Evolutionary conservation across 2,113 vertebrate genomes (phyloP), one percentile per base, ranked within the genome.

Genomic region (Corythoichthys intestinalis): DNA sequence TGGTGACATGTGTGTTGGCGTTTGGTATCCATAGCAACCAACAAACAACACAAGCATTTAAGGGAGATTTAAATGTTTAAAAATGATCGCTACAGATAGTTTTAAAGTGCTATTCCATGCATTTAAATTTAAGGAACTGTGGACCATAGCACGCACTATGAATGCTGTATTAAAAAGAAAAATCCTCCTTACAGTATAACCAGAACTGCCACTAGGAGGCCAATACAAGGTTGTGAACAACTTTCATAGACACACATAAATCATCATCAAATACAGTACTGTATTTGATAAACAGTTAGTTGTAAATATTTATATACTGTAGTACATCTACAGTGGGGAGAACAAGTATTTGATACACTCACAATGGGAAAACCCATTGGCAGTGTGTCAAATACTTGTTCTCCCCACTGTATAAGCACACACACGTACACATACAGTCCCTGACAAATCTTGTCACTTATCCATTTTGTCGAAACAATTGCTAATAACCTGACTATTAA

Each of bases 1-100:
- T n/a, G n/a, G n/a, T 47, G 41, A 8, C 61, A 14, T 62, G 7
- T 47, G 20, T 0, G n/a, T 1, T 37, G 56, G 34, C 4, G 12
- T 58, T n/a, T 1, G 15, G 85, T 74, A 80, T 56, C 66, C 63
- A 74, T 82, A 49, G 70, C 54, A 85, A 87, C 85, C 28, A 28
- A 9, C 4, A 20, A 4, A 13, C 59, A 14, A 37, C 44, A 2
- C 64, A 20, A 14, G 1, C 20, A 28, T 28, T 28, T 28, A 13
- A 6, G 10, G 15, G 17, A 38, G 8, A 17, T n/a, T 0, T 6
- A 12, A 44, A 14, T 58, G 8, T 60, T 60, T 39, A 3, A 6
- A 38, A 5, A 17, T 44, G 17, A 61, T 17, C 10, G 2, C 20
- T 28, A 28, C 20, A 28, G 20, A 28, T 28, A 2, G n/a, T 4